Conservation (phyloP, 2,888 invertebrate species). For the Desoria tigrina region DNA sequence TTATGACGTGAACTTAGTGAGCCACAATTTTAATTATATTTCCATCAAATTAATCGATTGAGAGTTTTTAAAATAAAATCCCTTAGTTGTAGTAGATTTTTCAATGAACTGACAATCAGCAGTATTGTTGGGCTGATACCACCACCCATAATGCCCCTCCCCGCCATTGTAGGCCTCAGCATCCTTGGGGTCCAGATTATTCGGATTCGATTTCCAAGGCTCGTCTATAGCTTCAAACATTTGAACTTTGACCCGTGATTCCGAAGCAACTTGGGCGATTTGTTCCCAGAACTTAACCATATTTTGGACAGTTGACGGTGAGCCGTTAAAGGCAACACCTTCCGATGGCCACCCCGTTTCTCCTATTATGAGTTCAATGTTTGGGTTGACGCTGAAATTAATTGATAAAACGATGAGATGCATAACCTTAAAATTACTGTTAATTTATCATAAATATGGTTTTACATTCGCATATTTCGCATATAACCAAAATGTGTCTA, state of each 20-base stretch:
- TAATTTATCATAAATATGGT: no score
- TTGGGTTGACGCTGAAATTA: conserved; percentile 34
- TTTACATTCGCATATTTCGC: no score
- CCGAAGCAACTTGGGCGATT: conserved; percentile 24
- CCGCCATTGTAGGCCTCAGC: not conserved
- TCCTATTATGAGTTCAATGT: conserved; percentile 25
- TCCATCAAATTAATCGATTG: no score
- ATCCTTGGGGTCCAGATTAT: conserved; percentile 23
- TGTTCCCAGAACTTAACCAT: conserved; percentile 25
- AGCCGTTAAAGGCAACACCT: conserved; percentile 25
- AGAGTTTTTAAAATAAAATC: no score
- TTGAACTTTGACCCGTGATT: conserved; percentile 27
- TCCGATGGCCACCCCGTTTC: conserved; percentile 38
- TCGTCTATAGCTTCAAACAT: conserved; percentile 44
- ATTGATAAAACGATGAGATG: no score
- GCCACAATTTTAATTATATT: no score
- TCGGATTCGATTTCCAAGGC: conserved; percentile 35
- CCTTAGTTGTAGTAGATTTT: no score
- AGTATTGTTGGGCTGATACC: not conserved
- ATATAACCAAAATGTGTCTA: not conserved
- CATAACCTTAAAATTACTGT: no score
- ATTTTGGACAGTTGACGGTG: conserved; percentile 16
- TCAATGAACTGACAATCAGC: not conserved
- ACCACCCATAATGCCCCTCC: conserved; percentile 2
- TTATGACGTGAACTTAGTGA: no score